Base-by-base conservation (phyloP, 2,113 vertebrate genomes). In the Gila orcuttii region DNA sequence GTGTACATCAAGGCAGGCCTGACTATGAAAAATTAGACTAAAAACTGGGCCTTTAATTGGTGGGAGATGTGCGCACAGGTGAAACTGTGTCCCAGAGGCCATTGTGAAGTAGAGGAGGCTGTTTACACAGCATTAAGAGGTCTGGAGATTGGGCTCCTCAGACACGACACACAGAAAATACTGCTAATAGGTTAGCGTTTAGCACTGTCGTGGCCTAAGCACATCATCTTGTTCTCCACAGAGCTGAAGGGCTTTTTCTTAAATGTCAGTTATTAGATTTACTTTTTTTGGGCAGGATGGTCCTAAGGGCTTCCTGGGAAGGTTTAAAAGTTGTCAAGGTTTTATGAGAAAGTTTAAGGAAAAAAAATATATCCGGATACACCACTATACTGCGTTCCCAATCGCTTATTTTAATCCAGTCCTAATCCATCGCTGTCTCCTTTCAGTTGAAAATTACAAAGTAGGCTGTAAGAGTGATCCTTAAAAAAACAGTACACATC, bases 11-110 rank as follows among this genome's bases (percentile, higher is more conserved):
- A 79, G 11, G 59, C 21, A 85, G 77, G 77, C 36, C 75, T 59
- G 57, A 50, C 52, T 45, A 50, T 66, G 50, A 71, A 73, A 86
- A 59, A 86, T 71, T 45, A 66, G 74, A 45, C 3, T 96, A 92
- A 93, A 97, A 96, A 97, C 96, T 96, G 95, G 23, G 80, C 88
- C 95, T 94, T 94, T 98, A 97, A 98, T 97, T 97, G 96, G 95
- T 94, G 93, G 95, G 96, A 97, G 96, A 96, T 97, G 96, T 97
- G 96, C 95, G 91, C 93, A 95, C 96, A 97, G 96, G 96, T 97
- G 97, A 96, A 97, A 96, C 94, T 84, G 5, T 95, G 97, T 96
- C 97, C 95, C 94, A 69, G 69, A 82, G 94, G 96, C 96, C 95
- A 95, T 93, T 94, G 92, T 94, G 89, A 91, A 94, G 85, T 82